Conservation (phyloP, 2,113 vertebrate genomes). For the Corynorhinus townsendii region DNA sequence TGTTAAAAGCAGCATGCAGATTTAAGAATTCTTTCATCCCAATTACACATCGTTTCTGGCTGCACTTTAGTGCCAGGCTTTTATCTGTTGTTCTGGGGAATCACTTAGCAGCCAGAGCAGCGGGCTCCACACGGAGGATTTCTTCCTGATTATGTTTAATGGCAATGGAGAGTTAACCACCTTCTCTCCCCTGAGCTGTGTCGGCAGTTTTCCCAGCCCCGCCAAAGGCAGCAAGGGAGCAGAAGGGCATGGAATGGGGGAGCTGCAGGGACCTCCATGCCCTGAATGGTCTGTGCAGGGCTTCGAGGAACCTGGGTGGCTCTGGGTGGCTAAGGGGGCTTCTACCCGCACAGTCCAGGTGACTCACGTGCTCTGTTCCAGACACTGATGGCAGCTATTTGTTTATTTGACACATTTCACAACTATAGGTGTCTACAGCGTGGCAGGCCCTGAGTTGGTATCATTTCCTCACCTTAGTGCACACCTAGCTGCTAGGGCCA, state of each 20-base stretch:
- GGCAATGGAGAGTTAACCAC: conserved; percentile 72
- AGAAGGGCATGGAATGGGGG: background rate
- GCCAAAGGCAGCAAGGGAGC: background rate
- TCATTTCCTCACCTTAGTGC: background rate
- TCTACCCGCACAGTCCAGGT: background rate
- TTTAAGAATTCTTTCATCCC: conserved; percentile 74
- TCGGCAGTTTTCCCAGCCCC: background rate
- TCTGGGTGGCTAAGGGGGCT: background rate
- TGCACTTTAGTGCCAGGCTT: conserved; percentile 74
- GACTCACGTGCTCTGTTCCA: background rate
- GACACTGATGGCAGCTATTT: background rate
- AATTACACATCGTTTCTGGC: conserved; percentile 76
- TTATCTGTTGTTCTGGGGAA: conserved; percentile 77
- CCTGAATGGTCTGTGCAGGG: background rate
- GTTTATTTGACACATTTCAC: background rate
- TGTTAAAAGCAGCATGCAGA: conserved; percentile 75
- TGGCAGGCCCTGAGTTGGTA: background rate
- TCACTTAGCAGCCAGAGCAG: conserved; percentile 62
- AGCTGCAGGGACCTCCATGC: background rate
- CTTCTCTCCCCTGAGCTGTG: conserved; percentile 47
- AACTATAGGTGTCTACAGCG: background rate
- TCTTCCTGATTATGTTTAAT: conserved; percentile 70
- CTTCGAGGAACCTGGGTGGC: background rate
- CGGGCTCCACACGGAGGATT: conserved; percentile 62
- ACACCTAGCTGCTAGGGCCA: background rate